Conservation (phyloP, 2,888 invertebrate species). For the Mimachlamys varia region DNA sequence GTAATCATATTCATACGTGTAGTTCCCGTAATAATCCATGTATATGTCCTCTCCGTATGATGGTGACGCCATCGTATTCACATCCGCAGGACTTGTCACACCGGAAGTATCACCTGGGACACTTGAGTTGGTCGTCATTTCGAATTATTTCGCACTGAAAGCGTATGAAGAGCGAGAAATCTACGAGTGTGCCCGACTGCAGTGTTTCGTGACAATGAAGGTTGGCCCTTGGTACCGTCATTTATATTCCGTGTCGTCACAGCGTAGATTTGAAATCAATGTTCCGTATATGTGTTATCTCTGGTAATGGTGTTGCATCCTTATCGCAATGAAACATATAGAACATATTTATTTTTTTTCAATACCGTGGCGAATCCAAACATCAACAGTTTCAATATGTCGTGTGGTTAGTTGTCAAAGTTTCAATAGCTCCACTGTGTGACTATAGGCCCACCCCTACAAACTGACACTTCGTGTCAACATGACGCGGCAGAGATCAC, state of each 20-base stretch:
- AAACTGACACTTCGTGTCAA: slow-evolving; percentile 19
- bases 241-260: slow-evolving; percentile 8
- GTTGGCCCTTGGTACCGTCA: neutral
- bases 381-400: neutral
- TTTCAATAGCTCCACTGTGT: neutral
- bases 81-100: neutral
- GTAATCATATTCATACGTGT: slow-evolving; percentile 82
- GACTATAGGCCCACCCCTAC: neutral
- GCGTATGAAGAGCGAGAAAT: neutral
- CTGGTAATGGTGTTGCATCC: neutral
- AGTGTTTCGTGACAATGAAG: neutral
- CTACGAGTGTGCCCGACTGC: neutral
- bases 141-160: neutral
- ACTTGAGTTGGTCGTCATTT: neutral
- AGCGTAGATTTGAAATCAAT: neutral
- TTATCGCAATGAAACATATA: slow-evolving; percentile 25
- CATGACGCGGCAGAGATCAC: neutral
- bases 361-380: neutral
- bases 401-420: slow-evolving; percentile 8
- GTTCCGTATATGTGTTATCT: neutral
- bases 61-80: neutral
- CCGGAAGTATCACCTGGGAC: neutral
- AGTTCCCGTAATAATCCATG: slow-evolving; percentile 50
- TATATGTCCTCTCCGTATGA: slow-evolving; percentile 40
- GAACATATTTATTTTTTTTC: slow-evolving; percentile 2